Evolutionary conservation across 2,888 invertebrate genomes (phyloP), one percentile per base, ranked within the genome.

Genomic region (Lepidocyrtinus sp.): DNA sequence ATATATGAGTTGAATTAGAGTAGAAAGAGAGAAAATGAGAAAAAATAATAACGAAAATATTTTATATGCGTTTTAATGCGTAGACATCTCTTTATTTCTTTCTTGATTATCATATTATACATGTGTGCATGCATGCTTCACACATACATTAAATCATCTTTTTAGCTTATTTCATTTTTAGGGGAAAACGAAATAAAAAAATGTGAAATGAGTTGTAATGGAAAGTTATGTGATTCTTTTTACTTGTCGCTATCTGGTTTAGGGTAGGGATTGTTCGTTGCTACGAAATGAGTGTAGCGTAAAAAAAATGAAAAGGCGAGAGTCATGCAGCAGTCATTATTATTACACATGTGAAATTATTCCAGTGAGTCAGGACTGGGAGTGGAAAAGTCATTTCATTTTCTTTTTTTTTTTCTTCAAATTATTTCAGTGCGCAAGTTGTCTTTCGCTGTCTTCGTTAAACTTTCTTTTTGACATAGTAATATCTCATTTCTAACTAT

Each of bases 331-430:
- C 68, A 62, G 36, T 12, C 68, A 75, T 75, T 75, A 69, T 69
- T 75, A 75, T 69, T 75, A 75, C 75, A 68, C 25, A 62, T 63
- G 69, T 69, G 75, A 75, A 75, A 75, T 75, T 75, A 75, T 75
- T 59, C 75, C 21, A 19, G 55, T 55, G 75, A 5, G 64, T 26
- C 64, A 64, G 36, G 5, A 62, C 75, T 55, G 2, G 55, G 55
- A n/a, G 55, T 15, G n/a, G n/a, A 55, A 55, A 55, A 55, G n/a
- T 55, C 55, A 55, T 55, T 55, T 55, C 17, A 12, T 55, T 55
- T 17, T 12, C 17, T 12, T 55, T 17, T 55, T n/a, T n/a, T n/a
- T n/a, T n/a, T 36, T 12, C 5, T 36, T 36, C 5, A 12, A 36
- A 36, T 36, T 36, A 36, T 36, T 36, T 36, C 36, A 5, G 15